Evolutionary conservation across 2,113 vertebrate genomes (phyloP), one percentile per base, ranked within the genome.

Genomic region (Pampusana beccarii): DNA sequence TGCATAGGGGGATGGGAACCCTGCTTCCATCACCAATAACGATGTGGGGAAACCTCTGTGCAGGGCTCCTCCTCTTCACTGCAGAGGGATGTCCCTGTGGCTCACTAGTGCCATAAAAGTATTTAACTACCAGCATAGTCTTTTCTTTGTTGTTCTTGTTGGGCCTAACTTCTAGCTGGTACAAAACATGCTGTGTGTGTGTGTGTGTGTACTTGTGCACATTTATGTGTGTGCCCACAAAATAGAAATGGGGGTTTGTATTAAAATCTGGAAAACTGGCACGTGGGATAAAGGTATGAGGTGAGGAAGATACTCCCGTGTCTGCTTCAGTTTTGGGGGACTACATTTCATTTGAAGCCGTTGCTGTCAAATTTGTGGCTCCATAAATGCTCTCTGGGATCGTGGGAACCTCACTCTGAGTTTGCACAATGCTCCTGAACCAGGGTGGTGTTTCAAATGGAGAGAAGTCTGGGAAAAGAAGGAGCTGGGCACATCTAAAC

Each of bases 131-230:
- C 51, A 56, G 33, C 14, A 13, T 46, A 46, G 31, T 26, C 91
- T 48, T 91, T 78, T 23, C 26, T 50, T 34, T 72, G 26, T 65
- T 78, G 17, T 62, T 92, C 23, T 38, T 75, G 50, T 19, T 0
- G 0, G 18, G 21, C 54, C 36, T 79, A 8, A 24, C 44, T 46
- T 75, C 21, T 67, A 53, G 56, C 7, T 9, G 29, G 26, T 44
- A 40, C 72, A 69, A 65, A 88, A 85, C 3, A 5, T 40, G 5
- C 16, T 42, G 8, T 6, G 0, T 54, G 11, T 13, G 3, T n/a
- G 9, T 57, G 19, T 16, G 9, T 6, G 4, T 16, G 9, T 14
- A 11, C n/a, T n/a, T 4, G 6, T 28, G 21, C 3, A 11, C 26
- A 54, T 82, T 48, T 64, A 29, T 53, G 17, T 40, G 44, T 26